Base-by-base conservation (phyloP, 2,113 vertebrate species). In the Triplophysa siluroides region DNA sequence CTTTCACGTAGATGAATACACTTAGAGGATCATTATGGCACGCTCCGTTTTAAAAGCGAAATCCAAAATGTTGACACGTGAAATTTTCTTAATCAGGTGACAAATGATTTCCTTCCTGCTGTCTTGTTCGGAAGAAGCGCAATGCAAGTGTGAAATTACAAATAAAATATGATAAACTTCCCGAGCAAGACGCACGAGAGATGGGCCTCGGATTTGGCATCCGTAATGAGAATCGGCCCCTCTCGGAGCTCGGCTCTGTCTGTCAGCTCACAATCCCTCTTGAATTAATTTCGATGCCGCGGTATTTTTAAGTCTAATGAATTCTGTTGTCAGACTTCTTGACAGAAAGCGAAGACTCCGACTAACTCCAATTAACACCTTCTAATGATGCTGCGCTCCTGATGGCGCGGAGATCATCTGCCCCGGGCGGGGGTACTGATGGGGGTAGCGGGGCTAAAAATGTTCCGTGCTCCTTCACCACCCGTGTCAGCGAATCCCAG, bases 321-420 rank as follows among this genome's bases (percentile, higher is more conserved):
- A 92, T 92, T 92, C 91, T 91, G 89, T 91, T 93, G 92, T 93
- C 94, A 93, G 94, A 92, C 94, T 95, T 91, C 93, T 95, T 95
- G 96, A 96, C 95, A 93, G 93, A 92, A 96, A 94, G 91, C 89
- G 94, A 96, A 94, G 94, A 95, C 93, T 93, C 92, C 95, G 93
- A 93, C 94, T 95, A 95, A 94, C 94, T 96, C 95, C 96, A 99
- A 98, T 99, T 98, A 98, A 97, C 96, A 97, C 96, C 95, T 96
- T 93, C 92, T 95, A 96, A 95, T 94, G 94, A 95, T 96, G 93
- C 94, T 93, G 94, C 94, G 93, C 92, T 95, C 94, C 93, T 93
- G 89, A 88, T 94, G 94, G 94, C 91, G 92, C 93, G 86, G 91
- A 88, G 89, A 66, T 76, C 65, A 75, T 67, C 64, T 89, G 91